Percentiles rank a stretch among this genome's conserved stretches.
These are phyloP conservation scores for Pristiophorus japonicus DNA, from an alignment of 2,113 vertebrate genomes.

Conservation along the genomic window DNA sequence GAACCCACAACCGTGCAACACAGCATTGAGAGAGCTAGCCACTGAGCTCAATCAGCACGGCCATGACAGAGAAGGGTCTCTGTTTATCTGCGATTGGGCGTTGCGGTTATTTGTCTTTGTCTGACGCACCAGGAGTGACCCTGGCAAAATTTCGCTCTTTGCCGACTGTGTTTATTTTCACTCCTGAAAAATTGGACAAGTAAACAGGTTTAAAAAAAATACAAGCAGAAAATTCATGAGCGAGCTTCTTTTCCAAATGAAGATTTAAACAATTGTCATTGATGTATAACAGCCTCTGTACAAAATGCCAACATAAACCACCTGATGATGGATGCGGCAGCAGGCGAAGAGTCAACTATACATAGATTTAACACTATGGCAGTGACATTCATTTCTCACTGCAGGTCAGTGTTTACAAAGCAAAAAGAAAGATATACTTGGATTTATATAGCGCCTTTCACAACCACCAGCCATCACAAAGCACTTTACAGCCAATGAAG, in stretches of 20 bases:
- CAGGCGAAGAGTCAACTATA: neutral
- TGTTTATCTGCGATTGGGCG: neutral
- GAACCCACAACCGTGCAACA: no score
- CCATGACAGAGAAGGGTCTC: neutral
- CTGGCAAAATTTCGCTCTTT: neutral
- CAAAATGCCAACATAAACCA: neutral
- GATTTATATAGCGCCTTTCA: no score
- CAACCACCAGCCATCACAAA: no score
- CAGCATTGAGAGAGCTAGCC: neutral
- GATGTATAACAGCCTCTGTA: neutral
- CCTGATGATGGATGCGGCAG: neutral
- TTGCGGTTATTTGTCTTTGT: neutral
- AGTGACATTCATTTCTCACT: neutral
- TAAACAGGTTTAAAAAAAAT: neutral
- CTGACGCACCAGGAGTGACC: neutral
- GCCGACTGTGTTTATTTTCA: neutral
- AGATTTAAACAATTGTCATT: slow-evolving; percentile 26
- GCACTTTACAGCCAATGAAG: no score
- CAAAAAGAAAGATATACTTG: no score
- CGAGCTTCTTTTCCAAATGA: neutral
- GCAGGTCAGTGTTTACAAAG: neutral
- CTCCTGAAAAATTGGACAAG: neutral
- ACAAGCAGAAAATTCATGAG: neutral
- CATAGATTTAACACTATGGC: neutral
- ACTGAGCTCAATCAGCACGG: neutral